Conservation (phyloP, 2,113 vertebrate species). For the Fregata magnificens region DNA sequence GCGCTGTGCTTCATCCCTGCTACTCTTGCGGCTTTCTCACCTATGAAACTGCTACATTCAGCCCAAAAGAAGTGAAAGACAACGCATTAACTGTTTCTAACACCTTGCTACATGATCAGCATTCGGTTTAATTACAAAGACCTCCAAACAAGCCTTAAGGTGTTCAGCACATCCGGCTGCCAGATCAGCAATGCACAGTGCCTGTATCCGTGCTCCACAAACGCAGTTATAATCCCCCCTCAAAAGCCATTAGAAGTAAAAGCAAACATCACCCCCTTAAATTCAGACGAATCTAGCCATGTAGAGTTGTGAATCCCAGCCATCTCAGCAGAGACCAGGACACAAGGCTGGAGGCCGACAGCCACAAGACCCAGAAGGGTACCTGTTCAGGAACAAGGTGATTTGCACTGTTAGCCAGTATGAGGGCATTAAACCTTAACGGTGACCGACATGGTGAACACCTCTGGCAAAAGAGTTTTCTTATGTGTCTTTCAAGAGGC, state of each 20-base stretch:
- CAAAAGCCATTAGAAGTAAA: neutral
- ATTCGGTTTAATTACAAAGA: accelerated
- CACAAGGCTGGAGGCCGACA: neutral
- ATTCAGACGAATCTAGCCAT: accelerated
- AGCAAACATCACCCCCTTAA: neutral
- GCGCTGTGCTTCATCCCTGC: neutral
- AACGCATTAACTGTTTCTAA: accelerated
- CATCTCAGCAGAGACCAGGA: neutral
- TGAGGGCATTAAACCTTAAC: neutral
- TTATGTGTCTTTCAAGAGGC: neutral
- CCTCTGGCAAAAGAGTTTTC: neutral
- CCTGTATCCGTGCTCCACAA: accelerated
- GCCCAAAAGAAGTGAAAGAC: accelerated
- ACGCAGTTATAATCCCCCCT: accelerated
- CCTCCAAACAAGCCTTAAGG: neutral
- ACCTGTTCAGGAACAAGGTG: accelerated
- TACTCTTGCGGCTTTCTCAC: neutral
- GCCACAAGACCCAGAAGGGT: accelerated
- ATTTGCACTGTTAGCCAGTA: neutral
- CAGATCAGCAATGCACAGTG: neutral
- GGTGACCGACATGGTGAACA: accelerated
- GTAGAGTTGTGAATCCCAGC: accelerated
- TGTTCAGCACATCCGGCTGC: neutral
- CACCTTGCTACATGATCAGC: accelerated
- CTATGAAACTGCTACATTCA: accelerated